Evolutionary conservation across 2,797 vertebrate genomes (phyloP).

Genomic region (Helostoma temminkii): DNA sequence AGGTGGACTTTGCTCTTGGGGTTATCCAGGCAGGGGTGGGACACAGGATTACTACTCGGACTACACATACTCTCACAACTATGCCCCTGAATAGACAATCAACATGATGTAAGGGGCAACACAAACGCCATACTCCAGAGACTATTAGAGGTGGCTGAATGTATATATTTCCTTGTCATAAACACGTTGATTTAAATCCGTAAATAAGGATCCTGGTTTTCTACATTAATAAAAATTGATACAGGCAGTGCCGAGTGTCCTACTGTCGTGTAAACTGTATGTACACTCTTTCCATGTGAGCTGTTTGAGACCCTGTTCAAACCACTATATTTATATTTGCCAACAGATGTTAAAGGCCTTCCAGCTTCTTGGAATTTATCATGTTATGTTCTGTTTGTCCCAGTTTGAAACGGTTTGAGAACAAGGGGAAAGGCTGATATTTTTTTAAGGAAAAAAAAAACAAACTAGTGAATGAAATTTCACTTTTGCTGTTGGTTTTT

Average conservation of each 20-base stretch:
- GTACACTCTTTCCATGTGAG: conserved; percentile 83
- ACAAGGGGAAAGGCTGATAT: conserved; percentile 84
- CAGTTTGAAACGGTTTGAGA: conserved; percentile 82
- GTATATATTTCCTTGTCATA: conserved; percentile 87
- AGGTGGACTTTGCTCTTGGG: conserved; percentile 80
- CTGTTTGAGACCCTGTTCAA: conserved; percentile 85
- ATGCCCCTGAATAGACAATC: conserved; percentile 83
- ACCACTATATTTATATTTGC: conserved; percentile 92
- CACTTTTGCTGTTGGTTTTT: conserved; percentile 81
- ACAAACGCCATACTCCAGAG: conserved; percentile 66
- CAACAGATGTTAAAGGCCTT: conserved; percentile 86
- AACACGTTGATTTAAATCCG: conserved; percentile 76
- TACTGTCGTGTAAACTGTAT: conserved; percentile 77
- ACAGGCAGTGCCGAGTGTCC: conserved; percentile 81
- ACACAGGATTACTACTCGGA: conserved; percentile 82
- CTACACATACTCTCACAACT: conserved; percentile 82
- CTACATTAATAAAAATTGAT: conserved; percentile 82
- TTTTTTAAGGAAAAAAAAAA: conserved; percentile 85
- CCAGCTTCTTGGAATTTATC: conserved; percentile 75
- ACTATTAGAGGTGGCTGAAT: conserved; percentile 82
- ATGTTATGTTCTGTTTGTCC: conserved; percentile 79
- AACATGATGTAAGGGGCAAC: conserved; percentile 45
- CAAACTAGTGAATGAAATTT: conserved; percentile 70
- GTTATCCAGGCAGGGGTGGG: conserved; percentile 81
- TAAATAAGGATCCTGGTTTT: conserved; percentile 80